Conservation (phyloP, 1,140 invertebrate genomes). For the Drosophila equinoxialis region DNA sequence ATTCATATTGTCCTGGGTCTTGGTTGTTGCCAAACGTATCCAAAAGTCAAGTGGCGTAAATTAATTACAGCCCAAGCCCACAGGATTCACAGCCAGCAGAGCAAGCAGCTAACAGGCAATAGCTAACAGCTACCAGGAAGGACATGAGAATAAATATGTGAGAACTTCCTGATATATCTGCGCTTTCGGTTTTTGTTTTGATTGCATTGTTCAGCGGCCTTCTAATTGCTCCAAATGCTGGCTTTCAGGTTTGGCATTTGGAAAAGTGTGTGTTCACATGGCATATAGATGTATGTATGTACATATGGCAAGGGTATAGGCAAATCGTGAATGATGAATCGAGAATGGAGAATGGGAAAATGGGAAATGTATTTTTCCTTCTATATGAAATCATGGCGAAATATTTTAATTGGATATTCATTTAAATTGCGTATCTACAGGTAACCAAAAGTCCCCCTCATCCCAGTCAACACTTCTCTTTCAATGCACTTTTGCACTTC, state of each 20-base stretch:
- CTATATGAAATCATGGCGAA: constrained; percentile 49
- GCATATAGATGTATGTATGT: background rate
- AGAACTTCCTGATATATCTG: constrained; percentile 21
- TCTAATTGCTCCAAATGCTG: constrained; percentile 28
- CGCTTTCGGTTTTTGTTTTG: constrained; percentile 12
- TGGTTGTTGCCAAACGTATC: constrained; percentile 25
- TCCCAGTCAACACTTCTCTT: background rate
- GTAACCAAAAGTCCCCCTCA: background rate
- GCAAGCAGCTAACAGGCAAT: background rate
- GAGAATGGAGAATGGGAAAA: background rate
- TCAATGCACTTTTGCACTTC: background rate
- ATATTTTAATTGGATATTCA: constrained; percentile 61
- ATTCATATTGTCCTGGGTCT: constrained; percentile 31
- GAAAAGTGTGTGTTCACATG: background rate
- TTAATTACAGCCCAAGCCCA: constrained; percentile 51
- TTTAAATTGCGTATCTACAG: constrained; percentile 26
- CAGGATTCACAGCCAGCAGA: constrained; percentile 1
- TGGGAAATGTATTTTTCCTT: constrained; percentile 37
- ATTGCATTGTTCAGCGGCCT: constrained; percentile 16
- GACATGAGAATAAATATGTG: constrained; percentile 1
- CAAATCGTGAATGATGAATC: background rate
- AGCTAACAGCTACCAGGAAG: constrained; percentile 1
- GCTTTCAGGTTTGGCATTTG: constrained; percentile 9
- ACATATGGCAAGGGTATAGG: background rate
- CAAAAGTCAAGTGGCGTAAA: constrained; percentile 63